Evolutionary conservation across 1,140 invertebrate species (phyloP), one percentile per base, ranked within the genome.

Genomic region (Ooceraea biroi): DNA sequence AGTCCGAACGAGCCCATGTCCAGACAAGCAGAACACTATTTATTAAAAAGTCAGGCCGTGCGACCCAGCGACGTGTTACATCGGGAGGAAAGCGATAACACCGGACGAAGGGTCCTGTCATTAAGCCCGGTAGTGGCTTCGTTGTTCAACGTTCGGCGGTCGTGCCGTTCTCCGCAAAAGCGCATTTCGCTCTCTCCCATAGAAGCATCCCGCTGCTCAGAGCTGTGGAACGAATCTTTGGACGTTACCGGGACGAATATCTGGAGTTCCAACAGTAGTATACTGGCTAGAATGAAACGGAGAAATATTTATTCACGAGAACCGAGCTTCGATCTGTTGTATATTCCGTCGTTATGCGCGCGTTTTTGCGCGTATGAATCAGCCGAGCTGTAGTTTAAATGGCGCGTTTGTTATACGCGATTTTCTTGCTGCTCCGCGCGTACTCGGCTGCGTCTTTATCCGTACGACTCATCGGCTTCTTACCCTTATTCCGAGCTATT

Each of bases 21-120:
- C 85, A 78, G 88, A 86, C 87, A 89, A 83, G 82, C 84, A 84
- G 86, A 89, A 88, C 55, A 61, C 91, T 92, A 92, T 92, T 92
- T 91, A 91, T 93, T 91, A 92, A 93, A 92, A 93, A 92, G 88
- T 90, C 87, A 85, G 84, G 19, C 78, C 76, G 86, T 80, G 78
- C 87, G 89, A 90, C 88, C 85, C 87, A 85, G 85, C 88, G 90
- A 90, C 92, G 93, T 93, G 93, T 89, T 92, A 94, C 92, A 92
- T 94, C 91, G 91, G 91, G 91, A 93, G 94, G 94, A 94, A 94
- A 94, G 92, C 91, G 94, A 94, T 94, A 94, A 94, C 92, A 87
- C 84, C 68, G 88, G 86, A 71, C 66, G 46, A 46, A 69, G 65
- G 87, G 87, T 82, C 61, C 91, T 86, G 91, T 92, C 93, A 91